Base-by-base conservation (phyloP, 2,113 vertebrate genomes). In the Zosterops borbonicus region DNA sequence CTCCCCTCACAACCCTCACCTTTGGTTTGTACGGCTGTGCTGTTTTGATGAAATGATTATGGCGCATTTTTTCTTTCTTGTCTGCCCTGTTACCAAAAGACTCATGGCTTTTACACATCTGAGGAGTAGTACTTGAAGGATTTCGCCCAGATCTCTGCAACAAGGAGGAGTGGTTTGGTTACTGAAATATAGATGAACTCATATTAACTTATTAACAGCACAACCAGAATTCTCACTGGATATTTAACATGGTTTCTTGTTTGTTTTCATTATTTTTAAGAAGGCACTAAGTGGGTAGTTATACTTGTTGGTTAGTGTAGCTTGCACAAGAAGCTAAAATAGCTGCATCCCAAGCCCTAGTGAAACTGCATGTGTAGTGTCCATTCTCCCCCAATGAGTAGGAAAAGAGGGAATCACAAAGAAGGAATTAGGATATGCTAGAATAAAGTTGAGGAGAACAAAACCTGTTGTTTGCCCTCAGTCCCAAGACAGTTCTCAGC, bases 1-100 rank as follows among this genome's bases (percentile, higher is more conserved):
- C 0, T 67, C 49, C 65, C 58, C 42, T 56, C 21, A 35, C 56
- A 17, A 39, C 41, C 91, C 41, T 23, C 97, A 99, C 99, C 98
- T 99, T 99, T 96, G 99, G 99, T 98, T 99, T 99, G 97, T 99
- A 99, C 0, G 99, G 99, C 97, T 99, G 99, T 3, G 99, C 99
- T 50, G 99, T 99, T 97, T 99, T 99, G 96, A 99, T 99, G 97
- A 99, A 99, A 96, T 99, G 99, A 97, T 99, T 99, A 95, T 99
- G 99, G 78, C 99, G 98, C 58, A 98, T 99, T 97, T 99, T 99
- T 96, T 99, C 99, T 85, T 99, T 99, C 97, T 99, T 99, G 96
- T 99, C 99, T 63, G 99, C 99, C 94, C 99, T 98, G 92, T 98
- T 99, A 91, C 98, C 99, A 96, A 99, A 99, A 90, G 99, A 96